phyloP scores from a whole-genome alignment of 2,113 vertebrate species.

The Sceloporus undulatus region DNA sequence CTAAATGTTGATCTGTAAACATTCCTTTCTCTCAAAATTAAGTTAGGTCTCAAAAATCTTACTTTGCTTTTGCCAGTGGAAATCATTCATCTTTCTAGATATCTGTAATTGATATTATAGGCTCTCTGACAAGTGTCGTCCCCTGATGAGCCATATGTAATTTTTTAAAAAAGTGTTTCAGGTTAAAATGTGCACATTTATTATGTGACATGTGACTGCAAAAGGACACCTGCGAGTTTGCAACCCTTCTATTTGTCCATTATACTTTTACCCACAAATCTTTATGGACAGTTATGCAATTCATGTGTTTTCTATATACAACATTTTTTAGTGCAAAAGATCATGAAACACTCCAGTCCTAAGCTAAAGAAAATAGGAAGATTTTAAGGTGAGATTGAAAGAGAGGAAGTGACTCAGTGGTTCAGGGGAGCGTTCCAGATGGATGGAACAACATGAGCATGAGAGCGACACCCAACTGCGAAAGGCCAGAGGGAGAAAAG shows the following conservation, averaged over 20 bases:
- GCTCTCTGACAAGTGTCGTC: constrained; percentile 42
- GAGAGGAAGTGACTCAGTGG: constrained; percentile 64
- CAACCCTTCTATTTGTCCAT: constrained; percentile 40
- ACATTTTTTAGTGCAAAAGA: constrained; percentile 39
- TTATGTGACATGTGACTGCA: constrained; percentile 41
- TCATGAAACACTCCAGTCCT: constrained; percentile 54
- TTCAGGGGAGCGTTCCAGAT: constrained; percentile 51
- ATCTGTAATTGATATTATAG: constrained; percentile 45
- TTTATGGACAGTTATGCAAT: constrained; percentile 54
- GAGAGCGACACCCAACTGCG: constrained; percentile 51
- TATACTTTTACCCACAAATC: constrained; percentile 58
- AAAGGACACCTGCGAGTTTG: constrained; percentile 59
- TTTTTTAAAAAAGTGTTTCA: constrained; percentile 15
- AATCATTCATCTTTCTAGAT: constrained; percentile 41
- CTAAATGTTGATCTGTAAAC: constrained; percentile 49
- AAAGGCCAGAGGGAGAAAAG: background rate
- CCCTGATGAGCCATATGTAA: constrained; percentile 31
- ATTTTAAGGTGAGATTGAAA: constrained; percentile 59
- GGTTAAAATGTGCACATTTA: constrained; percentile 51
- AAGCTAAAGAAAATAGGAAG: constrained; percentile 53
- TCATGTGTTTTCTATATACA: constrained; percentile 45
- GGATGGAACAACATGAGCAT: constrained; percentile 34
- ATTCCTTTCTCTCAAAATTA: constrained; percentile 42
- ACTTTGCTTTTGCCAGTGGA: constrained; percentile 43
- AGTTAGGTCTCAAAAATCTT: constrained; percentile 24